Conservation (phyloP, 2,888 invertebrate genomes). For the Melieria picta region DNA sequence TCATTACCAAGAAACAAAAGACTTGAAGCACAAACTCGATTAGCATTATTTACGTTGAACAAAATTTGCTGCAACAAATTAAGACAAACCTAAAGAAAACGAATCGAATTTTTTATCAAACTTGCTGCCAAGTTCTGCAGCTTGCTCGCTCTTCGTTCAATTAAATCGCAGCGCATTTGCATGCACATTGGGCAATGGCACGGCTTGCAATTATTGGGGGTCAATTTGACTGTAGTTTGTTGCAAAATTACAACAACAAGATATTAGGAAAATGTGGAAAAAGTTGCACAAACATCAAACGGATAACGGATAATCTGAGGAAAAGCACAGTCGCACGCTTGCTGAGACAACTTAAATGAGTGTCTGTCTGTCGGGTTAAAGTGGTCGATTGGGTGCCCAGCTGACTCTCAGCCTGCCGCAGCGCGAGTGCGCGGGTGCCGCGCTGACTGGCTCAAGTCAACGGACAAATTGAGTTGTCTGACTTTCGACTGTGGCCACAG, state of each 20-base stretch:
- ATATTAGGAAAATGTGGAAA: background rate
- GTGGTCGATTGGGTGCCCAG: conserved; percentile 1
- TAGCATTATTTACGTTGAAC: background rate
- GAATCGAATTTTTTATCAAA: conserved; percentile 1
- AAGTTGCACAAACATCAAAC: background rate
- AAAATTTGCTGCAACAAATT: background rate
- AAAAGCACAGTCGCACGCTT: conserved; percentile 11
- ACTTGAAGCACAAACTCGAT: conserved; percentile 12
- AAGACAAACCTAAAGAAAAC: background rate
- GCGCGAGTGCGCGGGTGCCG: background rate
- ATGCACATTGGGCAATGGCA: background rate
- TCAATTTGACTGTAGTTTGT: background rate
- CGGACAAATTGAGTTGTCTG: too few species aligned
- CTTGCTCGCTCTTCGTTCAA: background rate
- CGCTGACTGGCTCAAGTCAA: too few species aligned
- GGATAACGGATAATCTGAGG: background rate
- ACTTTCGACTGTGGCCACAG: too few species aligned
- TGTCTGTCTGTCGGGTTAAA: conserved; percentile 7
- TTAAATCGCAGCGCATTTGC: conserved; percentile 16
- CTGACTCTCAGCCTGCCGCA: background rate
- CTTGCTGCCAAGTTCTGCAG: background rate
- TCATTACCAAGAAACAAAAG: background rate
- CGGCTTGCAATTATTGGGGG: conserved; percentile 16
- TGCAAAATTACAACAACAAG: background rate
- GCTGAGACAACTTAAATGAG: conserved; percentile 10